Evolutionary conservation across 2,113 vertebrate genomes (phyloP), one percentile per base, ranked within the genome.

Genomic region (Benitochromis conjunctus): DNA sequence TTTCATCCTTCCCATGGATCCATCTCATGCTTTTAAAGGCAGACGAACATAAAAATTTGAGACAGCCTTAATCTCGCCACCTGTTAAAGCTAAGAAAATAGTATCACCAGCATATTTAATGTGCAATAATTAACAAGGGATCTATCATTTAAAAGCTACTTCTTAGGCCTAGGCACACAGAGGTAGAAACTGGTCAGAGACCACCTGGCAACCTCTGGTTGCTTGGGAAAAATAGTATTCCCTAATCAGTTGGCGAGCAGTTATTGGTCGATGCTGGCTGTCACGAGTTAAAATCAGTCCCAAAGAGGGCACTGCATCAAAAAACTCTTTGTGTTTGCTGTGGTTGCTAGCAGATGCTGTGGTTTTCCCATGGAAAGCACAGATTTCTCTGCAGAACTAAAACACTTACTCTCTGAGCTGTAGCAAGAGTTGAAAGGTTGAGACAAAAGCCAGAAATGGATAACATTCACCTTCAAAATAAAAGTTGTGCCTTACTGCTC

Each of bases 381-480:
- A 0, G 3, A 41, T 41, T 1, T 66, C 62, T 41, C 19, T 41
- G 36, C 19, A 41, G 4, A 66, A 38, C 1, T 5, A 41, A 11
- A 1, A 13, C 36, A 41, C 7, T 66, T 41, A 41, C 62, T 41
- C 62, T n/a, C 36, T 66, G 19, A 21, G 62, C 19, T 66, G 34
- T 21, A 66, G 62, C 21, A 11, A 66, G 41, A n/a, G 11, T 8
- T 66, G 43, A 66, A 66, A 41, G 62, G n/a, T n/a, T 66, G 34
- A n/a, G 19, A 38, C 34, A 41, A 10, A 64, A 21, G 19, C 19
- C 62, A 64, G 19, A 38, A 38, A 38, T 41, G 11, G 19, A 66
- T 66, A 41, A 66, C 7, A 0, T 41, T 66, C 36, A 13, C 36
- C 11, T 66, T 41, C 36, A 66, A 66, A 66, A 8, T 66, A 41